A percentile compares a stretch with the other conserved stretches of the same genome.
Evolutionary conservation across 2,113 vertebrate species (phyloP).

Genomic region (Apteryx mantelli): DNA sequence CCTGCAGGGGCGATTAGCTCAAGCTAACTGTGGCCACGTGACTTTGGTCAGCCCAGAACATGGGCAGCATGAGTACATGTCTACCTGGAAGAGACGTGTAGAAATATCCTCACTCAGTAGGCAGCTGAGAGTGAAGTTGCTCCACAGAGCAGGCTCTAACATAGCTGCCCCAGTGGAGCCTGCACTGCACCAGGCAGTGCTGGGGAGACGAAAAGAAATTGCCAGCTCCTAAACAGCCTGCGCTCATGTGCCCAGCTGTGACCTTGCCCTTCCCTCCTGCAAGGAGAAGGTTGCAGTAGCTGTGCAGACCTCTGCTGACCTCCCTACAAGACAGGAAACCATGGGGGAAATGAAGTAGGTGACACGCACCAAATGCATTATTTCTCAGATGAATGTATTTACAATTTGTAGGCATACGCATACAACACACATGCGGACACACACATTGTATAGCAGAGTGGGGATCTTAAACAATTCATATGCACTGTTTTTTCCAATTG

Average conservation of each 20-base stretch:
- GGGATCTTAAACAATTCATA: neutral
- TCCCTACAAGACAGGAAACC: neutral
- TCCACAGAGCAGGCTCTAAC: neutral
- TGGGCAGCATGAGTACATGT: neutral
- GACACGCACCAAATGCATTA: neutral
- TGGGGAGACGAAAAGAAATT: neutral
- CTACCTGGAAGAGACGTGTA: neutral
- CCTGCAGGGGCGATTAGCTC: neutral
- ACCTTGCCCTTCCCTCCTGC: neutral
- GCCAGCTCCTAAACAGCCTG: neutral
- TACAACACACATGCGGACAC: too few relatives aligned
- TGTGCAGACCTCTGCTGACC: neutral
- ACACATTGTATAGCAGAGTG: neutral
- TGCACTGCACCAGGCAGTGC: too few relatives aligned
- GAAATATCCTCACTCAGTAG: neutral
- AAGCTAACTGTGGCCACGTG: neutral
- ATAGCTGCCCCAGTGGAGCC: neutral
- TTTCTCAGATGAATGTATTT: neutral
- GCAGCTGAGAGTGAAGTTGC: neutral
- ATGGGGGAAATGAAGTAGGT: neutral
- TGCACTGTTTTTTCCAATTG: conserved; percentile 7
- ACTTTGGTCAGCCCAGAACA: rapidly evolving
- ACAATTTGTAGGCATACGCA: neutral
- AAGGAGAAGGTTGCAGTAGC: neutral
- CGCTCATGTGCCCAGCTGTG: neutral